These are phyloP conservation scores for Megaleporinus macrocephalus DNA, from an alignment of 2,113 vertebrate species.

Conservation along the genomic window DNA sequence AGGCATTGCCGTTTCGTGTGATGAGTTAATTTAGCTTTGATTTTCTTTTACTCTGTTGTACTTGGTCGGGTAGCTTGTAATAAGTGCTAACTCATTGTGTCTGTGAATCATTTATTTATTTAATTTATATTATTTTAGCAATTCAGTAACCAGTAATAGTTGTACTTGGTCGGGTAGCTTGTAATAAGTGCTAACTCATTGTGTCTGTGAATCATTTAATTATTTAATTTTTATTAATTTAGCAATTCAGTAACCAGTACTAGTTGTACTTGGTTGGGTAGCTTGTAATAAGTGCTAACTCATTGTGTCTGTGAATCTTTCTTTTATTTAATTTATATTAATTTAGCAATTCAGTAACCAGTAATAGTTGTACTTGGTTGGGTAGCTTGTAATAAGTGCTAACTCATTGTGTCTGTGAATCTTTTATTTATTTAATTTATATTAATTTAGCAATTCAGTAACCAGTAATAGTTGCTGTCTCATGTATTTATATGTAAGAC, in stretches of 20 bases:
- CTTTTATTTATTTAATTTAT: too few species aligned
- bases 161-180: too few species aligned
- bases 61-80: neutral
- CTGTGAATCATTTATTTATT: neutral
- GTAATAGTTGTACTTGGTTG: too few species aligned
- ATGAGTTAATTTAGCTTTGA: neutral
- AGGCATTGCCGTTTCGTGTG: neutral
- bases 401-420: too few species aligned
- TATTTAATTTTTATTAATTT: too few species aligned
- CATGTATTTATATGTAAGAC: neutral
- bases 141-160: neutral
- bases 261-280: neutral
- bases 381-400: too few species aligned
- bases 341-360: neutral
- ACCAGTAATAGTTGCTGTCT: neutral
- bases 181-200: too few species aligned
- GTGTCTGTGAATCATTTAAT: too few species aligned
- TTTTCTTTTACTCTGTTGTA: neutral
- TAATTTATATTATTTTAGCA: neutral
- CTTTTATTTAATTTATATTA: neutral
- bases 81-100: neutral
- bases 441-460: too few species aligned
- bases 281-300: neutral
- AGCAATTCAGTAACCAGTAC: too few species aligned
- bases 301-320: neutral